Conservation (phyloP, 2,888 invertebrate genomes). For the Epiblema foenella region DNA sequence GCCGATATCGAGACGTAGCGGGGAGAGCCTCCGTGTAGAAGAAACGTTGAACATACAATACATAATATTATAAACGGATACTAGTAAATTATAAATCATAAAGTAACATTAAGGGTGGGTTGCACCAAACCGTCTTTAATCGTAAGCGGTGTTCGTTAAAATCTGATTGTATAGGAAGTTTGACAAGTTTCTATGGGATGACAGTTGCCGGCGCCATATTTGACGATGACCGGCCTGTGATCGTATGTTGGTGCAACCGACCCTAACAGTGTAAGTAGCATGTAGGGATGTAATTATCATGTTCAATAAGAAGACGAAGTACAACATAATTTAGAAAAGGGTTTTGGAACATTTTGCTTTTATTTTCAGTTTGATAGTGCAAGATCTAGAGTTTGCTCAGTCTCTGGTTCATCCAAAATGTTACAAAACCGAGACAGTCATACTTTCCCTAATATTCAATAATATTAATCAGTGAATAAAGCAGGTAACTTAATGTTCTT, state of each 20-base stretch:
- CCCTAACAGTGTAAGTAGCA: too few species aligned
- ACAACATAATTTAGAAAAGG: neutral
- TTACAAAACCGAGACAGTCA: neutral
- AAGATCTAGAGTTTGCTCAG: neutral
- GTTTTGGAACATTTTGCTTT: neutral
- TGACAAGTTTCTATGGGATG: too few species aligned
- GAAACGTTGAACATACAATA: slow-evolving; percentile 2
- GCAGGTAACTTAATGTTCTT: neutral
- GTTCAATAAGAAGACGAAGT: neutral
- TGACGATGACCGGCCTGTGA: too few species aligned
- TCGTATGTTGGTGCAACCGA: too few species aligned
- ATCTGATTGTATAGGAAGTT: too few species aligned
- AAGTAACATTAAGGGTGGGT: slow-evolving; percentile 4
- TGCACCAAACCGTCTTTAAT: too few species aligned
- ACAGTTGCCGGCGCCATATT: too few species aligned
- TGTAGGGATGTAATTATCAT: neutral
- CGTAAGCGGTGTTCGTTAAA: too few species aligned
- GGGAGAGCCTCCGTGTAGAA: neutral
- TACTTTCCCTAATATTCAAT: neutral
- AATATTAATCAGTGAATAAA: neutral
- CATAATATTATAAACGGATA: neutral
- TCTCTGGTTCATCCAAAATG: neutral
- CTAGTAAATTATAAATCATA: slow-evolving; percentile 9
- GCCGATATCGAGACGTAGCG: neutral
- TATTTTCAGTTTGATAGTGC: neutral